Percentiles rank a stretch among this genome's conserved stretches.
Conservation (phyloP, 2,888 invertebrate genomes). For the Notodonta dromedarius region DNA sequence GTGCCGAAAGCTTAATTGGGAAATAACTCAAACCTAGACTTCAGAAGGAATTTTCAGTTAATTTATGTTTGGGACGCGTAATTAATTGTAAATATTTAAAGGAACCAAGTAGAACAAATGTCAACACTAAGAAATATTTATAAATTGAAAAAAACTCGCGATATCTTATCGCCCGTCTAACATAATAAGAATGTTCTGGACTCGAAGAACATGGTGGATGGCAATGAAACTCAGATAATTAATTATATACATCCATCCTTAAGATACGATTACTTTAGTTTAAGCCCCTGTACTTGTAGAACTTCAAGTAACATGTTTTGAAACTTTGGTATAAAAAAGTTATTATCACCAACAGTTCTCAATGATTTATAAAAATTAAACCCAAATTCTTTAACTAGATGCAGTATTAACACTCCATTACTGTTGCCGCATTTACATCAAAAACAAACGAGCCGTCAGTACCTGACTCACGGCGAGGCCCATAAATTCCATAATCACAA, state of each 20-base stretch:
- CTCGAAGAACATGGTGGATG: too few species aligned
- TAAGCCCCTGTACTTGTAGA: too few species aligned
- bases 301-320: too few species aligned
- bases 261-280: too few species aligned
- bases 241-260: too few species aligned
- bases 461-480: constrained; percentile 23
- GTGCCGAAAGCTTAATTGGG: neutral
- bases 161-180: too few species aligned
- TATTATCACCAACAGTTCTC: too few species aligned
- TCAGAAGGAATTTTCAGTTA: neutral
- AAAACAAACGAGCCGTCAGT: constrained; percentile 18
- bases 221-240: too few species aligned
- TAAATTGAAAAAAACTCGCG: too few species aligned
- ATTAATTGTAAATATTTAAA: neutral
- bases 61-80: neutral
- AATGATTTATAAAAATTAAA: neutral
- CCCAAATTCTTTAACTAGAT: neutral
- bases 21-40: neutral
- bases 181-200: too few species aligned
- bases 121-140: too few species aligned
- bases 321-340: too few species aligned
- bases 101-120: neutral
- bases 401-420: neutral
- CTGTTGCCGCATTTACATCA: constrained; percentile 2
- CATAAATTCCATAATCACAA: constrained; percentile 33